Evolutionary conservation across 1,140 invertebrate genomes (phyloP).

Genomic region (Cherax quadricarinatus): DNA sequence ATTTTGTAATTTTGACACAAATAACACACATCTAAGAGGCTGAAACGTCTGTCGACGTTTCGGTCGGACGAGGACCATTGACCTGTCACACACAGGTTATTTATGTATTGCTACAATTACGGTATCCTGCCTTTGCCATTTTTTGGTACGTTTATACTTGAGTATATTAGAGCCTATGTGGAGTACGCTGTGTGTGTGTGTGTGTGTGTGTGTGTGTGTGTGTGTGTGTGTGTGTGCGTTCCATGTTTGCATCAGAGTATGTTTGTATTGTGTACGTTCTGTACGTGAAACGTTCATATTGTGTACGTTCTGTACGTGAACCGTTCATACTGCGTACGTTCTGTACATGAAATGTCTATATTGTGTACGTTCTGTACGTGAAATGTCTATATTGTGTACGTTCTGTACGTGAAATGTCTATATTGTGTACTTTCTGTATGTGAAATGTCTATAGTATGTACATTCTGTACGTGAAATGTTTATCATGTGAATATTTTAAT

Average conservation of each 20-base stretch:
- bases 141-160: too few relatives aligned
- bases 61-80: too few relatives aligned
- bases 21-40: too few relatives aligned
- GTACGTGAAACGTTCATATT: not conserved
- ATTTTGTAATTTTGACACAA: too few relatives aligned
- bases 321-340: not conserved
- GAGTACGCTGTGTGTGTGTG: not conserved
- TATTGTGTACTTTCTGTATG: not conserved
- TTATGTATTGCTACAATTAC: too few relatives aligned
- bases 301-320: not conserved
- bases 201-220: constrained; percentile 3
- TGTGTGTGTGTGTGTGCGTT: not conserved
- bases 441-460: not conserved
- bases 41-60: too few relatives aligned
- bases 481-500: not conserved
- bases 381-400: not conserved
- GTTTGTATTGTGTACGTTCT: not conserved
- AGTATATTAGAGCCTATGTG: too few relatives aligned
- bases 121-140: too few relatives aligned
- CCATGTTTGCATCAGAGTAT: not conserved
- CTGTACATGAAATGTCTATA: not conserved
- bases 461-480: not conserved
- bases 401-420: not conserved
- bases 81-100: too few relatives aligned
- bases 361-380: not conserved